A percentile compares a stretch with the other conserved stretches of the same genome.
Evolutionary conservation across 2,888 invertebrate species (phyloP).

Genomic region (Phrixothrix hirtus): DNA sequence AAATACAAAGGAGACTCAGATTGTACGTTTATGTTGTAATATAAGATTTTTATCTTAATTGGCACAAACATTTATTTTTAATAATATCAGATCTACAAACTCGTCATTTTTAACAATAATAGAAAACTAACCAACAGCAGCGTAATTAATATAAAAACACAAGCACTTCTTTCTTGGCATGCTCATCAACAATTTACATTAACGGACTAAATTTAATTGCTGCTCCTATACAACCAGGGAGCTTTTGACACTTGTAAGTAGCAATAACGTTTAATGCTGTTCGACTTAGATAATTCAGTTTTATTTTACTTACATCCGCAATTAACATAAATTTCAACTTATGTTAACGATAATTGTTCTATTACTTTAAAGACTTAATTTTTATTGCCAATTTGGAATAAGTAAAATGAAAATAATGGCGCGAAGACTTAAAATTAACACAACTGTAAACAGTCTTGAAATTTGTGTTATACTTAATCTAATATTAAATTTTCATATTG

Average conservation of each 20-base stretch:
- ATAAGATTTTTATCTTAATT: too few relatives aligned
- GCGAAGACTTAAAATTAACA: too few relatives aligned
- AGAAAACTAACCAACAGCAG: too few relatives aligned
- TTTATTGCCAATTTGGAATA: constrained; percentile 20
- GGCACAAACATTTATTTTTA: too few relatives aligned
- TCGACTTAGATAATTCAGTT: constrained; percentile 40
- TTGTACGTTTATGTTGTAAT: too few relatives aligned
- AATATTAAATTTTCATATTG: too few relatives aligned
- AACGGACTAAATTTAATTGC: constrained; percentile 47
- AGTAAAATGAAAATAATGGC: constrained; percentile 9
- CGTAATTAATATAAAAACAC: constrained; percentile 6
- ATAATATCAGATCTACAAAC: too few relatives aligned
- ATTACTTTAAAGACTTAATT: constrained; percentile 21
- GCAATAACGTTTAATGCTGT: constrained; percentile 39
- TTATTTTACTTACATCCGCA: constrained; percentile 39
- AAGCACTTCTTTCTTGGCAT: constrained; percentile 36
- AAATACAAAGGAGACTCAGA: too few relatives aligned
- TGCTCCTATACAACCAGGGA: constrained; percentile 46
- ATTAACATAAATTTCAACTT: constrained; percentile 38
- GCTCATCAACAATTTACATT: constrained; percentile 46
- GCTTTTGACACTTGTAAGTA: constrained; percentile 43
- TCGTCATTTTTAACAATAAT: too few relatives aligned
- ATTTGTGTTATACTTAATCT: too few relatives aligned
- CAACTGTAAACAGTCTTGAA: too few relatives aligned
- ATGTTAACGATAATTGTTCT: constrained; percentile 26